Conservation (phyloP, 2,113 vertebrate genomes). For the Aplodontia rufa region DNA sequence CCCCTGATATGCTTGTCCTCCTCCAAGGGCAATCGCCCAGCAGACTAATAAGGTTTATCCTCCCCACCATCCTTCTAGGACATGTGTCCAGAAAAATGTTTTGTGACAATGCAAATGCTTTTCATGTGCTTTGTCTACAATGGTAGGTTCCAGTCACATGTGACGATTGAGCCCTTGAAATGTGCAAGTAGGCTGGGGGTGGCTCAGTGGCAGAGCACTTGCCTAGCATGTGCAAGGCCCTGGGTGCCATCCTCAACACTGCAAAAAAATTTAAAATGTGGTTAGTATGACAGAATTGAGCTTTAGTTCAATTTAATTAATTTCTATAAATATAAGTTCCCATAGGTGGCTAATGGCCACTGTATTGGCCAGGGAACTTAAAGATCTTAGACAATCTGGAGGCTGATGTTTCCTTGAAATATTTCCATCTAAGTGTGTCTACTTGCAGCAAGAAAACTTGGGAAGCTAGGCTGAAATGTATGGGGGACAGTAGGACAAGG, state of each 20-base stretch:
- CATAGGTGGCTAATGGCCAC: neutral
- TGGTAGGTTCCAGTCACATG: neutral
- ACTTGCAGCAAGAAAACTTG: neutral
- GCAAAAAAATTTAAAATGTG: neutral
- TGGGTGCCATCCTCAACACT: neutral
- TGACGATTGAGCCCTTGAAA: neutral
- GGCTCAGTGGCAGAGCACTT: neutral
- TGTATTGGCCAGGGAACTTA: neutral
- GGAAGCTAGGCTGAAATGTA: neutral
- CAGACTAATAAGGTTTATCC: neutral
- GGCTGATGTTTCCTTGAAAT: neutral
- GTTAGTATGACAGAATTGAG: neutral
- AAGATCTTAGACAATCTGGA: neutral
- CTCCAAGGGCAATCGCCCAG: neutral
- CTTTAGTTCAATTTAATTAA: neutral
- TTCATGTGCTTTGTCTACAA: neutral
- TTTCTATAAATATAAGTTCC: neutral
- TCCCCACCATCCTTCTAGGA: neutral
- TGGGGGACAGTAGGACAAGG: neutral
- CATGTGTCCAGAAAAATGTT: neutral
- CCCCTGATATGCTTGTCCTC: rapidly evolving
- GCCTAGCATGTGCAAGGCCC: neutral
- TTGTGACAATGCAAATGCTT: neutral
- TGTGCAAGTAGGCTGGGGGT: neutral
- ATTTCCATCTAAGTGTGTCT: neutral